These are phyloP conservation scores for Hydraecia micacea DNA, from an alignment of 2,888 invertebrate genomes.

Conservation along the genomic window DNA sequence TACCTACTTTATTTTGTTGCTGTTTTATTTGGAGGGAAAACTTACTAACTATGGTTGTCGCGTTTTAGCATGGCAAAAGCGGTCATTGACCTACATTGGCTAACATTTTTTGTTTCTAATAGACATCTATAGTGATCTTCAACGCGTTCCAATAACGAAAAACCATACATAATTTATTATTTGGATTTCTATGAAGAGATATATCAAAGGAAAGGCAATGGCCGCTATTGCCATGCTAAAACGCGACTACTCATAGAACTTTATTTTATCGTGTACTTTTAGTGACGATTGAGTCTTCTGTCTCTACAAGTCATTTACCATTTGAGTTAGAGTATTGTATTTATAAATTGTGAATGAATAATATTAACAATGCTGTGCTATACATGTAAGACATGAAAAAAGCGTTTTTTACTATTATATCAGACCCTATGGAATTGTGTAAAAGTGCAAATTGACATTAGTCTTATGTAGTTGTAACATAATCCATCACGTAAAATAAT, in stretches of 20 bases:
- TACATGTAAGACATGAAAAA: background rate
- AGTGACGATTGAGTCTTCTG: too few species aligned
- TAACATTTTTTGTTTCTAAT: background rate
- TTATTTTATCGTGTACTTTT: background rate
- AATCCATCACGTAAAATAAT: background rate
- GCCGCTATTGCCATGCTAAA: too few species aligned
- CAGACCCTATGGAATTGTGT: background rate
- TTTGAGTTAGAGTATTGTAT: background rate
- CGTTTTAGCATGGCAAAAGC: background rate
- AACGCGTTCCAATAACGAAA: background rate
- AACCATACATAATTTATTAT: background rate
- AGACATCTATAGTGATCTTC: background rate
- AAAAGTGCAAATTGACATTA: background rate
- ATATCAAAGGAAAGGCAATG: too few species aligned
- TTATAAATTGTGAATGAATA: background rate
- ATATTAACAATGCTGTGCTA: background rate
- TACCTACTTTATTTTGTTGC: constrained; percentile 12
- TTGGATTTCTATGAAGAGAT: background rate
- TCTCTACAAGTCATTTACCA: background rate
- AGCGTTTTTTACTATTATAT: background rate
- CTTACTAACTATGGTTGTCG: background rate
- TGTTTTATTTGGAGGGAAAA: constrained; percentile 34
- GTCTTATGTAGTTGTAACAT: background rate
- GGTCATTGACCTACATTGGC: background rate
- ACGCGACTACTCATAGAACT: background rate